Conservation (phyloP, 2,888 invertebrate species). For the Elysia crispata region DNA sequence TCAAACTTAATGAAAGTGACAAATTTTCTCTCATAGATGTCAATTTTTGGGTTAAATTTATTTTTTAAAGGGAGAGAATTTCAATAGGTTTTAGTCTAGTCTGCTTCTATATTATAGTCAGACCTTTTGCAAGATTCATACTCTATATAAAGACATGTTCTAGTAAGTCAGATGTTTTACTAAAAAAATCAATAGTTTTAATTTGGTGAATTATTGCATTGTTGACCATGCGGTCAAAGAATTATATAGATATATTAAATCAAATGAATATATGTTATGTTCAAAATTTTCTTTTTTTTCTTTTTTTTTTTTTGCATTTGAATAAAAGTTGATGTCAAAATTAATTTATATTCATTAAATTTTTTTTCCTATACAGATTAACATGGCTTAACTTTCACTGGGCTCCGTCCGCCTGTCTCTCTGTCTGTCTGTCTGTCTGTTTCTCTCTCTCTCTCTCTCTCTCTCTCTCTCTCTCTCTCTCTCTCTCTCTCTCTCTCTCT, state of each 20-base stretch:
- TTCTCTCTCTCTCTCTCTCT: background rate
- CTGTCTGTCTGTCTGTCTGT: background rate
- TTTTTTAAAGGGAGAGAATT: no score
- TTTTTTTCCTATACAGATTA: background rate
- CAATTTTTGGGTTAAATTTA: no score
- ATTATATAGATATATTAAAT: constrained; percentile 11
- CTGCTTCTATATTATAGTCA: no score
- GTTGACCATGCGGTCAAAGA: constrained; percentile 15
- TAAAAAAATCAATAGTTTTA: no score
- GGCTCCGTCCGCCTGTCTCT: no score
- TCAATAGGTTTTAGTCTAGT: no score
- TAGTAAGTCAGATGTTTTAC: no score
- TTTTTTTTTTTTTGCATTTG: constrained; percentile 41
- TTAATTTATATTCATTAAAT: constrained; percentile 11
- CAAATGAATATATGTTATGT: constrained; percentile 40
- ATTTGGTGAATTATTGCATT: constrained; percentile 28
- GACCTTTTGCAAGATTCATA: background rate
- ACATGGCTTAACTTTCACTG: no score
- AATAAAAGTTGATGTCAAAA: constrained; percentile 46
- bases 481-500: constrained; percentile 6
- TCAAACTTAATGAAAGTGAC: no score
- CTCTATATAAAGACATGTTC: background rate
- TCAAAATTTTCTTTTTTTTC: constrained; percentile 40
- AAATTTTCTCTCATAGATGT: no score
- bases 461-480: background rate